These are phyloP conservation scores for Bubo scandiacus DNA, from an alignment of 2,113 vertebrate species.

Conservation along the genomic window DNA sequence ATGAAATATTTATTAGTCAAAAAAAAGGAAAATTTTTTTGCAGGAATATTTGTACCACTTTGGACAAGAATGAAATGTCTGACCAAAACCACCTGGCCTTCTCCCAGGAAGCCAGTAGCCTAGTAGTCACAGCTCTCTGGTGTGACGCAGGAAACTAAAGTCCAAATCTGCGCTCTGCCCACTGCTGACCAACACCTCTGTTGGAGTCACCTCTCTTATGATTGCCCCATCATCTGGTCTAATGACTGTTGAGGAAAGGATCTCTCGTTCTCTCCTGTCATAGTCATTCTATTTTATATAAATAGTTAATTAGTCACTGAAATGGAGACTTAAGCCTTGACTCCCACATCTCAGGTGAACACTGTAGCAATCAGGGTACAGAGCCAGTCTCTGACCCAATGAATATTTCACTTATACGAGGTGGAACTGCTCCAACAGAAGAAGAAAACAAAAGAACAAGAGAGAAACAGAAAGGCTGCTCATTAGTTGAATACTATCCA, in stretches of 20 bases:
- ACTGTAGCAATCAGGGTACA: not conserved
- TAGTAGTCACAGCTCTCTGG: not conserved
- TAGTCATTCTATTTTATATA: not conserved
- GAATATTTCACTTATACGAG: not conserved
- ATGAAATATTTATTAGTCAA: not conserved
- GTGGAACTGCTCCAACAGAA: not conserved
- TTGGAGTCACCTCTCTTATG: not conserved
- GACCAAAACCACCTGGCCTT: not conserved
- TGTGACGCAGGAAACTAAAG: not conserved
- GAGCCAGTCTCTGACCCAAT: not conserved
- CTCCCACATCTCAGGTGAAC: not conserved
- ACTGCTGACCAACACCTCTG: not conserved
- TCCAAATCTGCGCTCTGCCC: not conserved
- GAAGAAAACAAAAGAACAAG: not conserved
- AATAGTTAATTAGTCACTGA: not conserved
- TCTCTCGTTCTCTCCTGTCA: not conserved
- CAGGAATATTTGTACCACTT: not conserved
- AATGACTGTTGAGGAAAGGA: not conserved
- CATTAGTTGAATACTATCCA: not conserved
- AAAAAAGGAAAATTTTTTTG: not conserved
- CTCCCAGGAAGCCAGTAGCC: not conserved
- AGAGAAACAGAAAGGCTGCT: not conserved
- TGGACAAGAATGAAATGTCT: not conserved
- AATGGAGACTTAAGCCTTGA: not conserved
- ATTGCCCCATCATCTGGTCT: not conserved